A percentile compares a stretch with the other conserved stretches of the same genome.
phyloP scores from a whole-genome alignment of 2,888 invertebrate species.

The Rutpela maculata region DNA sequence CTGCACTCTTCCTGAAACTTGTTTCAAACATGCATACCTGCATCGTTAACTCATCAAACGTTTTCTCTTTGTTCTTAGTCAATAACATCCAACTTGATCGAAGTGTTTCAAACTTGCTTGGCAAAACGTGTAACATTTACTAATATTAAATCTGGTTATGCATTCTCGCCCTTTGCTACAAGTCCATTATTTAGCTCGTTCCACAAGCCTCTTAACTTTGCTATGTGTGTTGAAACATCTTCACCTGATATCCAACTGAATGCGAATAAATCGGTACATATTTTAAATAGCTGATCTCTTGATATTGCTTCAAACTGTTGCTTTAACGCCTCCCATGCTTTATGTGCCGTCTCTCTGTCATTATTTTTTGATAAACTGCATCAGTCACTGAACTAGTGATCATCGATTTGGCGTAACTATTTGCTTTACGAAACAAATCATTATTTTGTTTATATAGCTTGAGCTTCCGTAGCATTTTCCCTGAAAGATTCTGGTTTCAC shows the following conservation, averaged over 20 bases:
- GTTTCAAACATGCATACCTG: slow-evolving; percentile 50
- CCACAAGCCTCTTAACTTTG: slow-evolving; percentile 53
- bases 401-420: slow-evolving; percentile 67
- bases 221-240: slow-evolving; percentile 62
- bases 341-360: slow-evolving; percentile 64
- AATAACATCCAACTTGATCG: no score
- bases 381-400: slow-evolving; percentile 65
- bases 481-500: slow-evolving; percentile 56
- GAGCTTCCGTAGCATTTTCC: slow-evolving; percentile 36
- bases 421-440: slow-evolving; percentile 61
- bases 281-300: slow-evolving; percentile 66
- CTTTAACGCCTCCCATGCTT: slow-evolving; percentile 64
- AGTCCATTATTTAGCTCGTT: slow-evolving; percentile 57
- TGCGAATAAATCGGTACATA: slow-evolving; percentile 64
- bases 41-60: slow-evolving; percentile 55
- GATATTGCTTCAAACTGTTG: slow-evolving; percentile 63
- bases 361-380: slow-evolving; percentile 65
- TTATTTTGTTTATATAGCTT: slow-evolving; percentile 38
- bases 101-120: slow-evolving; percentile 21
- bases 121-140: slow-evolving; percentile 49
- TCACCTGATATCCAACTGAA: slow-evolving; percentile 62
- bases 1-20: no score
- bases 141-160: slow-evolving; percentile 56
- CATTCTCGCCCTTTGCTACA: slow-evolving; percentile 16
- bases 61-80: slow-evolving; percentile 56